Conservation (phyloP, 2,113 vertebrate genomes). For the Nycticebus coucang region DNA sequence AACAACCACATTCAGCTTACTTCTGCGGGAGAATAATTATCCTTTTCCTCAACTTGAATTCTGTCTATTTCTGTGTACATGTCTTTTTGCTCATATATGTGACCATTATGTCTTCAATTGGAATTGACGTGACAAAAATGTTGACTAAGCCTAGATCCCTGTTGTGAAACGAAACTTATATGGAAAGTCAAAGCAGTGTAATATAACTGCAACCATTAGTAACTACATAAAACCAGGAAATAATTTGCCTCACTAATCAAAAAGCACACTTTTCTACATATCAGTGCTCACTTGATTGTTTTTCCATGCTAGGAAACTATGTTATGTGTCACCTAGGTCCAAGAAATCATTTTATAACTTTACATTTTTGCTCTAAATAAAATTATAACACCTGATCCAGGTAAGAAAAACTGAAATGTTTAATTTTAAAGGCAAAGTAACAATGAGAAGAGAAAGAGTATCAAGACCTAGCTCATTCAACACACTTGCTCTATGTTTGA, state of each 20-base stretch:
- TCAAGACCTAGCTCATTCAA: background rate
- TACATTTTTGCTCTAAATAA: conserved; percentile 38
- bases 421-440: conserved; percentile 46
- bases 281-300: background rate
- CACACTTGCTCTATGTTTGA: background rate
- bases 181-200: conserved; percentile 31
- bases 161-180: conserved; percentile 27
- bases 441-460: background rate
- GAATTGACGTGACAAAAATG: conserved; percentile 24
- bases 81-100: background rate
- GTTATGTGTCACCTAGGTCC: background rate
- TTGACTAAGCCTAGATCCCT: conserved; percentile 31
- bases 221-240: conserved; percentile 46
- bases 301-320: conserved; percentile 56
- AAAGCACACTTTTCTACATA: conserved; percentile 25
- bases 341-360: conserved; percentile 45
- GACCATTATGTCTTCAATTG: conserved; percentile 46
- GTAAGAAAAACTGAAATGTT: conserved; percentile 8
- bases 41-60: conserved; percentile 8
- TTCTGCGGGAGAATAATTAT: background rate
- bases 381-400: background rate
- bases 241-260: conserved; percentile 31
- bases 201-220: background rate
- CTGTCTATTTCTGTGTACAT: background rate
- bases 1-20: background rate